Percentiles rank a stretch among this genome's conserved stretches.
phyloP scores from a whole-genome alignment of 2,888 invertebrate genomes.

The Drosophila meridionalis region DNA sequence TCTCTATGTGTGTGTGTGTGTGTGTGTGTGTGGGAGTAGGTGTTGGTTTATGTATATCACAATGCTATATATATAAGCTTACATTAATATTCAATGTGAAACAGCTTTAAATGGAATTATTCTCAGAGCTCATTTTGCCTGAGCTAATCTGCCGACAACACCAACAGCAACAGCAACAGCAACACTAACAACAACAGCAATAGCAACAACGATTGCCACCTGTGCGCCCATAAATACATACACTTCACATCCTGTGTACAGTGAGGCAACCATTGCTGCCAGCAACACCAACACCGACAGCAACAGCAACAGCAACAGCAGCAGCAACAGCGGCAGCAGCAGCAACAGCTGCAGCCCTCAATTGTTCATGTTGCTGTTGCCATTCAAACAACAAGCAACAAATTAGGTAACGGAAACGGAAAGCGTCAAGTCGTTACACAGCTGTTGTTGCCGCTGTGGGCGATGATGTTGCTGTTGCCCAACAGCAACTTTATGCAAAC shows the following conservation, averaged over 20 bases:
- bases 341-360: conserved; percentile 28
- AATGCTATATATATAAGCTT: not conserved
- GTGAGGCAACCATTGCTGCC: conserved; percentile 9
- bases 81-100: conserved; percentile 1
- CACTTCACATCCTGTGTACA: conserved; percentile 24
- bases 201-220: conserved; percentile 37
- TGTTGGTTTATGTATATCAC: not conserved
- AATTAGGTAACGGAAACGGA: conserved; percentile 75
- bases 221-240: conserved; percentile 41
- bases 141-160: conserved; percentile 18
- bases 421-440: conserved; percentile 58
- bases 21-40: conserved; percentile 2
- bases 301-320: conserved; percentile 1
- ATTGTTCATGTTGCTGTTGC: conserved; percentile 28
- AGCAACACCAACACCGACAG: conserved; percentile 3
- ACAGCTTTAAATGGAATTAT: conserved; percentile 50
- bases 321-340: not conserved
- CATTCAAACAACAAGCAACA: conserved; percentile 43
- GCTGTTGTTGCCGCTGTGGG: conserved; percentile 25
- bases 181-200: conserved; percentile 20
- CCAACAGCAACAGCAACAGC: conserved; percentile 9
- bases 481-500: conserved; percentile 1
- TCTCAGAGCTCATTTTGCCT: conserved; percentile 29
- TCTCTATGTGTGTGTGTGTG: conserved; percentile 9
- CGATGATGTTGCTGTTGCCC: conserved; percentile 16